Conservation (phyloP, 1,140 invertebrate genomes). For the Bathynomus jamesi region DNA sequence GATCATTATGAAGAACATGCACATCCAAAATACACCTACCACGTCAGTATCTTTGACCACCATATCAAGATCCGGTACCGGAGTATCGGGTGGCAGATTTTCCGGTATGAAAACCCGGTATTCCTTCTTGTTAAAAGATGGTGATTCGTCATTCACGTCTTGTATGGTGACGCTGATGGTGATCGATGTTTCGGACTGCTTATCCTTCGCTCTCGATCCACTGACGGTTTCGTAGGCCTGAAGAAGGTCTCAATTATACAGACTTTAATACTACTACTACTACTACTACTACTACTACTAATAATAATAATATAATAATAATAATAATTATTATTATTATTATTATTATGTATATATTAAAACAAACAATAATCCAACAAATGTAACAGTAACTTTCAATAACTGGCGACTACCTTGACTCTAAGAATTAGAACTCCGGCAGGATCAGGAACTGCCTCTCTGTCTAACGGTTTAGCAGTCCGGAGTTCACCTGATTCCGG, state of each 20-base stretch:
- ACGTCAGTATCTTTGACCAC: slow-evolving; percentile 75
- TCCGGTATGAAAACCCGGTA: slow-evolving; percentile 72
- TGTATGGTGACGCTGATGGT: slow-evolving; percentile 69
- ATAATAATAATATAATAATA: slow-evolving; percentile 12
- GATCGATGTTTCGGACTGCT: slow-evolving; percentile 26
- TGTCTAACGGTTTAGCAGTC: slow-evolving; percentile 72
- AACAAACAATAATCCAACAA: neutral
- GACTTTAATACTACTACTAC: neutral
- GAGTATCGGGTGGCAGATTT: slow-evolving; percentile 70
- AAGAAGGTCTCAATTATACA: slow-evolving; percentile 7
- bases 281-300: neutral
- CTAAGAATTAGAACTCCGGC: slow-evolving; percentile 64
- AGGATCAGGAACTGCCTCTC: slow-evolving; percentile 67
- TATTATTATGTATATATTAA: neutral
- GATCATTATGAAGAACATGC: neutral
- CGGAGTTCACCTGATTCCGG: slow-evolving; percentile 64
- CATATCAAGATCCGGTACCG: slow-evolving; percentile 73
- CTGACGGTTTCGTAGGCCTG: slow-evolving; percentile 68
- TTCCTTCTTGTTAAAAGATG: slow-evolving; percentile 55
- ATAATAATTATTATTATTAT: neutral
- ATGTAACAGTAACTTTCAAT: neutral
- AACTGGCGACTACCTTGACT: slow-evolving; percentile 42
- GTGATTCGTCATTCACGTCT: slow-evolving; percentile 91
- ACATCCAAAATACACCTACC: slow-evolving; percentile 47
- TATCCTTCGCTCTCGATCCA: slow-evolving; percentile 53